Percentiles rank a stretch among this genome's conserved stretches.
phyloP scores from a whole-genome alignment of 2,113 vertebrate species.

The Cebus imitator region DNA sequence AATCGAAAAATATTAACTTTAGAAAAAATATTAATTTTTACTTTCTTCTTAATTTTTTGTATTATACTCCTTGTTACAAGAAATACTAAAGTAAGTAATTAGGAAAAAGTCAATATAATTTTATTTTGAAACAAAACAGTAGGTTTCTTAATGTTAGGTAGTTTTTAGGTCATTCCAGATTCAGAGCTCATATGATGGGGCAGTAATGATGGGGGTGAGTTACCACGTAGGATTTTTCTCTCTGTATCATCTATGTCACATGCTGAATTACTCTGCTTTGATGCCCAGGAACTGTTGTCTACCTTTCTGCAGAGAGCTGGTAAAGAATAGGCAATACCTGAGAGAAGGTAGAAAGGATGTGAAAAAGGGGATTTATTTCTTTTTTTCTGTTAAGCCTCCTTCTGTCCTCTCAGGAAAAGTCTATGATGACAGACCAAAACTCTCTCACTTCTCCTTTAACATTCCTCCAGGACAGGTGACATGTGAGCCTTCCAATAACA shows the following conservation, averaged over 20 bases:
- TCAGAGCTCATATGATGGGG: not conserved
- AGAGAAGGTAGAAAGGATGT: not conserved
- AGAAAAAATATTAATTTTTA: not conserved
- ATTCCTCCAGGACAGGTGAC: conserved; percentile 84
- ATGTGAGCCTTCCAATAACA: conserved; percentile 91
- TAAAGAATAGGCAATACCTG: not conserved
- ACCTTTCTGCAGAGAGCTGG: not conserved
- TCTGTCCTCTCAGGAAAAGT: not conserved
- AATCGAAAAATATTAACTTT: not conserved
- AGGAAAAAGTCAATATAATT: not conserved
- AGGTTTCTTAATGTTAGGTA: not conserved
- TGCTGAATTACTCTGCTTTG: not conserved
- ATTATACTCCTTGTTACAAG: not conserved
- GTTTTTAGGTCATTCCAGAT: not conserved
- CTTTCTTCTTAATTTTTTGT: not conserved
- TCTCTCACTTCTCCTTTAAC: not conserved
- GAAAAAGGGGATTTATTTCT: not conserved
- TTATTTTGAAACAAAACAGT: not conserved
- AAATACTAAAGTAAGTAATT: not conserved
- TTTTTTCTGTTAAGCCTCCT: rapidly evolving
- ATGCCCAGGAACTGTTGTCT: not conserved
- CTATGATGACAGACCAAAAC: not conserved
- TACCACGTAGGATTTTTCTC: not conserved
- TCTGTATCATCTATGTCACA: not conserved
- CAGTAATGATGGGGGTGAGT: not conserved